phyloP scores from a whole-genome alignment of 2,797 vertebrate genomes.

The Pygocentrus nattereri region DNA sequence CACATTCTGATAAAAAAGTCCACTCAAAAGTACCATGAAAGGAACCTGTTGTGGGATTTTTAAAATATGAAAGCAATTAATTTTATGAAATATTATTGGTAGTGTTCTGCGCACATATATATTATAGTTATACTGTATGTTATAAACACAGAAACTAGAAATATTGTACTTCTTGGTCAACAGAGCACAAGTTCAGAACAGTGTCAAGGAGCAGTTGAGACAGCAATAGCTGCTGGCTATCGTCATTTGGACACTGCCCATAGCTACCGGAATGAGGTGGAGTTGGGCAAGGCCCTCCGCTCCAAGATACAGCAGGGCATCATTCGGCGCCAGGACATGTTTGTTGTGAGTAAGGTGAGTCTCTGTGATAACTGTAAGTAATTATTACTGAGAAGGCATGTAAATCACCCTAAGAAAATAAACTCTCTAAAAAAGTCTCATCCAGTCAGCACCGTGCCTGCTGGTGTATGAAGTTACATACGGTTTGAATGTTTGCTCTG shows the following conservation, averaged over 20 bases:
- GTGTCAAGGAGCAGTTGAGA: slow-evolving; percentile 73
- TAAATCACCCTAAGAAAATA: background rate
- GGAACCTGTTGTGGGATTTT: no score
- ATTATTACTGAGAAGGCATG: background rate
- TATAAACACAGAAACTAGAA: background rate
- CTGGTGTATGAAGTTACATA: background rate
- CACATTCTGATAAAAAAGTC: no score
- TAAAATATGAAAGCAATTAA: no score
- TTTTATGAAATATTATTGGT: no score
- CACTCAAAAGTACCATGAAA: no score
- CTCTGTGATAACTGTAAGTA: background rate
- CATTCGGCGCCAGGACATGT: slow-evolving; percentile 79
- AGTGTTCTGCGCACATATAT: no score
- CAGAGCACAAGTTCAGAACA: slow-evolving; percentile 47
- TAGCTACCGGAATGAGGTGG: slow-evolving; percentile 74
- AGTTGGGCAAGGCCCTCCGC: slow-evolving; percentile 77
- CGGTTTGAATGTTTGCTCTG: background rate
- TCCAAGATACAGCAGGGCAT: slow-evolving; percentile 78
- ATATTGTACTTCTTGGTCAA: slow-evolving; percentile 8
- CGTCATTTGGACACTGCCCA: slow-evolving; percentile 80
- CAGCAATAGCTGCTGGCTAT: slow-evolving; percentile 81
- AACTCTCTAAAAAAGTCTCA: background rate
- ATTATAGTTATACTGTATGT: no score
- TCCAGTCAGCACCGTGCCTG: no score
- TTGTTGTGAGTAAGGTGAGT: slow-evolving; percentile 81